Base-by-base conservation (phyloP, 2,888 invertebrate species). In the Mesopsocus fuscifrons region DNA sequence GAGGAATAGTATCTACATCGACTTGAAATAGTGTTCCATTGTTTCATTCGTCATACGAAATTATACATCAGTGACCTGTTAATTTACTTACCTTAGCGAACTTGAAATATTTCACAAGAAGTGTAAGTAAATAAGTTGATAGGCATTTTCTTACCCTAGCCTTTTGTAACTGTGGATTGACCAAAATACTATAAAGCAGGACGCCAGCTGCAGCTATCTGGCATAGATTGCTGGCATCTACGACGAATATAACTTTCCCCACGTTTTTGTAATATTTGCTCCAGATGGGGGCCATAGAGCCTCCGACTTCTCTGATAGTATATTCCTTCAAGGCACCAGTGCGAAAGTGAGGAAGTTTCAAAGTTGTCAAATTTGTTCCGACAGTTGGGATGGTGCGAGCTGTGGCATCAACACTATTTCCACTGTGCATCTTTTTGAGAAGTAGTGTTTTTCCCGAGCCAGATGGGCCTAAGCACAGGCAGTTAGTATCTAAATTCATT, bases 141-240 rank as follows among this genome's bases (percentile, higher is more conserved):
- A n/a, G n/a, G n/a, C n/a, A n/a, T n/a, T n/a, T n/a, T n/a, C 52
- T 52, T 57, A 83, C 76, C 64, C 76, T 77, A 0, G 73, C 68
- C 41, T 67, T 66, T 52, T 69, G 69, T 17, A 83, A 60, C 34
- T 66, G 64, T 1, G 84, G 83, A 52, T 85, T 75, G 1, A 80
- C 74, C 17, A 85, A 57, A 34, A 84, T 65, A 0, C 81, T 77
- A 57, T 84, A 85, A 0, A 87, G 62, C 31, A 84, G 64, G 1
- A 85, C 81, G 17, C 82, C 81, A 11, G 84, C 82, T 2, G 81
- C 81, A 2, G 84, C 82, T 54, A 85, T 84, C 62, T 84, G 84
- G 52, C 85, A 85, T 32, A 85, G 63, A 62, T 85, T 84, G 9
- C 84, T 82, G 0, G 81, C 76, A 55, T 87, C 85, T 15, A 85